phyloP scores from a whole-genome alignment of 2,797 vertebrate species.

The Tolypeutes matacus region DNA sequence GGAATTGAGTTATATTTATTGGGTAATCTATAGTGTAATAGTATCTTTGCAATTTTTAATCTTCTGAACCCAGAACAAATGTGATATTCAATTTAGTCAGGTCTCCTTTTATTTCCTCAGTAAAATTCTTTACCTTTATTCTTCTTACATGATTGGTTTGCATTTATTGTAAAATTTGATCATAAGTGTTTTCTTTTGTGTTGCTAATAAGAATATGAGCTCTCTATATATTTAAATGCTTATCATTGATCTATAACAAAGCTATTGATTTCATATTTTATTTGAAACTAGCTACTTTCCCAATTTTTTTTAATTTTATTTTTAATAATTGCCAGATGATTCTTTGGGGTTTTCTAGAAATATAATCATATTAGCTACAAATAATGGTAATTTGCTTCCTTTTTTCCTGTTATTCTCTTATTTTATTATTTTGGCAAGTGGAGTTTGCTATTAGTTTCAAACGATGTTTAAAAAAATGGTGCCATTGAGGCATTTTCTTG shows the following conservation, averaged over 20 bases:
- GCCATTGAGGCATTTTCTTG: neutral
- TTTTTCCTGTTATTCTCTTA: neutral
- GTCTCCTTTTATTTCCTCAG: neutral
- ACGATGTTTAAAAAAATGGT: neutral
- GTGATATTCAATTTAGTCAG: neutral
- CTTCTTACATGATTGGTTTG: neutral
- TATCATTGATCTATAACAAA: neutral
- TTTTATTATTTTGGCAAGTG: neutral
- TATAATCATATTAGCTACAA: neutral
- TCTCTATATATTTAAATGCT: neutral
- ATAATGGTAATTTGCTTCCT: neutral
- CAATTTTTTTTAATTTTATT: conserved; percentile 15
- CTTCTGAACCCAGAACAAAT: neutral
- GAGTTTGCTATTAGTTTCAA: neutral
- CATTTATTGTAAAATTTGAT: neutral
- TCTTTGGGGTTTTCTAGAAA: neutral
- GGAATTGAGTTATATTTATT: neutral
- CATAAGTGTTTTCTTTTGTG: neutral
- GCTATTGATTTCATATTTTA: neutral
- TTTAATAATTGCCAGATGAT: neutral
- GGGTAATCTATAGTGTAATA: neutral
- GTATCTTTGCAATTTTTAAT: neutral
- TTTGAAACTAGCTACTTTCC: neutral
- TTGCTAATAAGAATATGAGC: neutral
- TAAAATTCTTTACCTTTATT: neutral